These are phyloP conservation scores for Drosophila mettleri DNA, from an alignment of 2,888 invertebrate genomes.

Conservation along the genomic window DNA sequence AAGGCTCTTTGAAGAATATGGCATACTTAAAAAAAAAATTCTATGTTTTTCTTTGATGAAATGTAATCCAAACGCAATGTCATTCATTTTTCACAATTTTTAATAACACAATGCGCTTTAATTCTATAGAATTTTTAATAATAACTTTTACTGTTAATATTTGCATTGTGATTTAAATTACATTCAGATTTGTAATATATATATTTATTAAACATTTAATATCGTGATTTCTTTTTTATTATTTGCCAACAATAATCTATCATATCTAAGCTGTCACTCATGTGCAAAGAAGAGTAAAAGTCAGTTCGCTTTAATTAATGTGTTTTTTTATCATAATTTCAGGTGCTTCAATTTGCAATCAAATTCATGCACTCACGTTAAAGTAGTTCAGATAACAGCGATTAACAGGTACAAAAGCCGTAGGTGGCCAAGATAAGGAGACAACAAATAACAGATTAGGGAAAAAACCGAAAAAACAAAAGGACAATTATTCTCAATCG, in stretches of 20 bases:
- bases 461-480: constrained; percentile 1
- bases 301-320: constrained; percentile 16
- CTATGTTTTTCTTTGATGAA: background rate
- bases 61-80: background rate
- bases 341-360: constrained; percentile 27
- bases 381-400: constrained; percentile 11
- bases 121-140: background rate
- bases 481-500: constrained; percentile 67
- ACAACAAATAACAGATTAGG: constrained; percentile 15
- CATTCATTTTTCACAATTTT: background rate
- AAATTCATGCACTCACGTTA: constrained; percentile 10
- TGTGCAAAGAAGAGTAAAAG: background rate
- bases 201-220: background rate
- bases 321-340: constrained; percentile 14
- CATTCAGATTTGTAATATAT: background rate
- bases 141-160: background rate
- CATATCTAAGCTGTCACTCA: background rate
- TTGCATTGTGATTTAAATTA: background rate
- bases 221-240: background rate
- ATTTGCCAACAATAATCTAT: background rate
- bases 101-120: too few relatives aligned
- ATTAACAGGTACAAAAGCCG: constrained; percentile 11
- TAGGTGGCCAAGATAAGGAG: constrained; percentile 11
- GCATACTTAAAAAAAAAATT: background rate
- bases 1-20: background rate